phyloP scores from a whole-genome alignment of 2,888 invertebrate species.

The Quadroppia sp. region DNA sequence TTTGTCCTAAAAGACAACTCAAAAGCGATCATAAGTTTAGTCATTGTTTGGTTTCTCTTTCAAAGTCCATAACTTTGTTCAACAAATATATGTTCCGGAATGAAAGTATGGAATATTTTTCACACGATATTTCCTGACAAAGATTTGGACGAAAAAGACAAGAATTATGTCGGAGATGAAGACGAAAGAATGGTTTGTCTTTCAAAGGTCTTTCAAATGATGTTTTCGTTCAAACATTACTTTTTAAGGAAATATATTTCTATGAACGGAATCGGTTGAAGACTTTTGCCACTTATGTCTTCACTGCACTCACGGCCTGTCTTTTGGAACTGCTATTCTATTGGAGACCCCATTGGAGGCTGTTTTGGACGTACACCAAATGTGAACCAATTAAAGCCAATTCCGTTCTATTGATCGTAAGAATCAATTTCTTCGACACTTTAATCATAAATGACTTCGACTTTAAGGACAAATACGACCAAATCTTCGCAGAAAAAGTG shows the following conservation, averaged over 20 bases:
- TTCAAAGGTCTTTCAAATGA: not conserved
- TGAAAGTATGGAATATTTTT: slow-evolving; percentile 6
- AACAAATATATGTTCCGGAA: not conserved
- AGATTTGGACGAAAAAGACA: not conserved
- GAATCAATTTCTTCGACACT: not conserved
- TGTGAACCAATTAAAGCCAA: slow-evolving; percentile 60
- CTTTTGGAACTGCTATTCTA: slow-evolving; percentile 63
- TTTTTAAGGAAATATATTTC: slow-evolving; percentile 63
- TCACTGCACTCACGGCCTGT: slow-evolving; percentile 67
- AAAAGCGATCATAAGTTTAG: no score
- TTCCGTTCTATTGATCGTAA: slow-evolving; percentile 57
- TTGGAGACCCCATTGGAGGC: slow-evolving; percentile 59
- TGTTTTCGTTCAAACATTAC: not conserved
- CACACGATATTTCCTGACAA: slow-evolving; percentile 19
- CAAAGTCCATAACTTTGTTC: no score
- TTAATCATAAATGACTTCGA: not conserved
- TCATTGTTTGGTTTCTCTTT: no score
- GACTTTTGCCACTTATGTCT: slow-evolving; percentile 56
- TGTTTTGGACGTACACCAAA: slow-evolving; percentile 57
- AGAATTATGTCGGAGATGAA: slow-evolving; percentile 10
- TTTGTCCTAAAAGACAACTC: no score
- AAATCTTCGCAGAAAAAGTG: slow-evolving; percentile 41
- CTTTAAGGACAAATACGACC: slow-evolving; percentile 47
- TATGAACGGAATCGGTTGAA: slow-evolving; percentile 57
- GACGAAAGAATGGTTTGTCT: slow-evolving; percentile 18